These are phyloP conservation scores for Sminthurinus aureus DNA, from an alignment of 2,888 invertebrate genomes.

Conservation along the genomic window DNA sequence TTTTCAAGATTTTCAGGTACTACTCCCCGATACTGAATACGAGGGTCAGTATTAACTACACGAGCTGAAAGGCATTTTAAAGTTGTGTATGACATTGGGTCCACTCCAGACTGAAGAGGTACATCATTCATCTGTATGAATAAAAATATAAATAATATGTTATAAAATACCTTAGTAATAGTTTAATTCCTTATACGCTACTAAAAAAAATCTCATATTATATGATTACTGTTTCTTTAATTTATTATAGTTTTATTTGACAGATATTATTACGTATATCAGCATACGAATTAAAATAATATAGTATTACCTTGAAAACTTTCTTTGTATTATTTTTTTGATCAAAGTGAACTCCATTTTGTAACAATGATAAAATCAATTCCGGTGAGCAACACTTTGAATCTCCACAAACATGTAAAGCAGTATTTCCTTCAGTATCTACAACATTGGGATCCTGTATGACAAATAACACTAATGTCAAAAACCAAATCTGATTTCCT, in stretches of 20 bases:
- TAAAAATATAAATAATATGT: not conserved
- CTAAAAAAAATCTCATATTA: too few relatives aligned
- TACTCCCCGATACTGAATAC: conserved; percentile 63
- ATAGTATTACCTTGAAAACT: conserved; percentile 75
- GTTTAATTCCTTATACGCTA: too few relatives aligned
- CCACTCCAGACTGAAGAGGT: conserved; percentile 67
- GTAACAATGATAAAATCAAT: conserved; percentile 76
- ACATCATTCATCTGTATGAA: conserved; percentile 61
- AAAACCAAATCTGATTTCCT: too few relatives aligned
- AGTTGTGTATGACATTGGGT: conserved; percentile 79
- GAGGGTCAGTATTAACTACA: conserved; percentile 68
- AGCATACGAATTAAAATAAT: too few relatives aligned
- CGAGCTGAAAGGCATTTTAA: conserved; percentile 87
- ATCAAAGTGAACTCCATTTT: conserved; percentile 86
- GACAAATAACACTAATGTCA: conserved; percentile 61
- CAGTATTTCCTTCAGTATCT: conserved; percentile 86
- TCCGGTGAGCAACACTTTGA: conserved; percentile 75
- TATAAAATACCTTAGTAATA: too few relatives aligned
- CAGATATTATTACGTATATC: too few relatives aligned
- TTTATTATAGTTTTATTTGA: too few relatives aligned
- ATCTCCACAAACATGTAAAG: conserved; percentile 79
- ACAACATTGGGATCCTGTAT: conserved; percentile 74
- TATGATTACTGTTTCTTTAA: too few relatives aligned
- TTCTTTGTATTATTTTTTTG: conserved; percentile 78
- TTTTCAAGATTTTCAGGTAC: conserved; percentile 64